Percentiles rank a stretch among this genome's conserved stretches.
These are phyloP conservation scores for Ambastaia sidthimunki DNA, from an alignment of 2,797 vertebrate species.

Conservation along the genomic window DNA sequence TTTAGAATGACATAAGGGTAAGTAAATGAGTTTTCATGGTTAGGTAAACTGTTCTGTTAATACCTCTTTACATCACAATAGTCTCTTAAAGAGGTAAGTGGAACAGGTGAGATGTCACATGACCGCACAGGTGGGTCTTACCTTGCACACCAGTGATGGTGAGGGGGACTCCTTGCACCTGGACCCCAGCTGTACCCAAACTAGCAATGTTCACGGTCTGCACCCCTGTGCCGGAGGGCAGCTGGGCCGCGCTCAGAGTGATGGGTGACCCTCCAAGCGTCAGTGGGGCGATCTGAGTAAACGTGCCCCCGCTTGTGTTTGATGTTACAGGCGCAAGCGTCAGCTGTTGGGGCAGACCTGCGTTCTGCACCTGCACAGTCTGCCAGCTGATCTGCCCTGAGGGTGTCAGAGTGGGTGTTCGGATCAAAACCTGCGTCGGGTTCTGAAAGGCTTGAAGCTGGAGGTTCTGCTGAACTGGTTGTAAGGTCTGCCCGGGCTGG, in stretches of 20 bases:
- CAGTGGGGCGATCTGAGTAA: constrained; percentile 90
- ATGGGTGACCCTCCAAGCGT: constrained; percentile 92
- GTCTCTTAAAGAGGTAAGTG: background rate
- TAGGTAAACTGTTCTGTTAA: no score
- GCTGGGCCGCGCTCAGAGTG: constrained; percentile 93
- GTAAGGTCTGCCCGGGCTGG: constrained; percentile 92
- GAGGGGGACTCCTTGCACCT: constrained; percentile 95
- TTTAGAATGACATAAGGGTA: background rate
- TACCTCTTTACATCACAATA: background rate
- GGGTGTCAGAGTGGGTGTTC: constrained; percentile 93
- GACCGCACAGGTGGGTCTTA: constrained; percentile 69
- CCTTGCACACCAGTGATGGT: constrained; percentile 96
- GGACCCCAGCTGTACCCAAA: constrained; percentile 90
- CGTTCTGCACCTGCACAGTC: constrained; percentile 92
- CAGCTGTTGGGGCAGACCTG: constrained; percentile 91
- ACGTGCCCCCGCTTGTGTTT: constrained; percentile 76
- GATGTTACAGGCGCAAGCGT: constrained; percentile 91
- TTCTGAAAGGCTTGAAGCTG: constrained; percentile 91
- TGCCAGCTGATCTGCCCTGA: constrained; percentile 99
- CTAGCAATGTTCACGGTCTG: constrained; percentile 98
- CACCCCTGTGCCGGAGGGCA: constrained; percentile 93
- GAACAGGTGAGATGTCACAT: background rate
- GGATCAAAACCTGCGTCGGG: constrained; percentile 94
- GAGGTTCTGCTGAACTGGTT: constrained; percentile 89
- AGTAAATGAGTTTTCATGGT: background rate